A percentile compares a stretch with the other conserved stretches of the same genome.
phyloP scores from a whole-genome alignment of 2,888 invertebrate species.

The Koerneria pararmatus region DNA sequence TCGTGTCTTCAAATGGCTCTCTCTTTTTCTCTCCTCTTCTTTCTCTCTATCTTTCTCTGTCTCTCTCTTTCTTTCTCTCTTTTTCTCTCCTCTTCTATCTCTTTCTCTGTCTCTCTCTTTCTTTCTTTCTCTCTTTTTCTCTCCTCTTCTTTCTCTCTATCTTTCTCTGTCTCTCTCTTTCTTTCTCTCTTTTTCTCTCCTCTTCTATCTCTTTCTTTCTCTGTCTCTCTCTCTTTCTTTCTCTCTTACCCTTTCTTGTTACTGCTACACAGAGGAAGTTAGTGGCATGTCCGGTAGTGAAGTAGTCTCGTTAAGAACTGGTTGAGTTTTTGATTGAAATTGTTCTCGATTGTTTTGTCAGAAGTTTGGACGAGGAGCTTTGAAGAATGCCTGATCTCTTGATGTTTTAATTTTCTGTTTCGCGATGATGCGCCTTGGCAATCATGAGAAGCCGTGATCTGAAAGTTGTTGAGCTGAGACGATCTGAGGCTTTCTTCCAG shows the following conservation, averaged over 20 bases:
- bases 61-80: background rate
- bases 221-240: background rate
- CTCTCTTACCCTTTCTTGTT: background rate
- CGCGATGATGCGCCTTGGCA: no score
- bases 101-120: constrained; percentile 3
- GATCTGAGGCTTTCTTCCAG: no score
- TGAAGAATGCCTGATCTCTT: no score
- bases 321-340: no score
- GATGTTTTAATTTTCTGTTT: no score
- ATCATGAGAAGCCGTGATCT: no score
- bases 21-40: constrained; percentile 8
- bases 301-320: no score
- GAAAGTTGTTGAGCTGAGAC: no score
- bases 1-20: no score
- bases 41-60: constrained; percentile 13
- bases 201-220: background rate
- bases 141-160: background rate
- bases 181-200: background rate
- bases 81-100: background rate
- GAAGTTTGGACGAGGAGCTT: no score
- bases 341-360: no score
- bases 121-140: background rate
- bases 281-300: background rate
- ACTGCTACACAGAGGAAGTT: background rate
- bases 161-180: constrained; percentile 2